phyloP scores from a whole-genome alignment of 2,797 vertebrate species.

The Thamnophis elegans region DNA sequence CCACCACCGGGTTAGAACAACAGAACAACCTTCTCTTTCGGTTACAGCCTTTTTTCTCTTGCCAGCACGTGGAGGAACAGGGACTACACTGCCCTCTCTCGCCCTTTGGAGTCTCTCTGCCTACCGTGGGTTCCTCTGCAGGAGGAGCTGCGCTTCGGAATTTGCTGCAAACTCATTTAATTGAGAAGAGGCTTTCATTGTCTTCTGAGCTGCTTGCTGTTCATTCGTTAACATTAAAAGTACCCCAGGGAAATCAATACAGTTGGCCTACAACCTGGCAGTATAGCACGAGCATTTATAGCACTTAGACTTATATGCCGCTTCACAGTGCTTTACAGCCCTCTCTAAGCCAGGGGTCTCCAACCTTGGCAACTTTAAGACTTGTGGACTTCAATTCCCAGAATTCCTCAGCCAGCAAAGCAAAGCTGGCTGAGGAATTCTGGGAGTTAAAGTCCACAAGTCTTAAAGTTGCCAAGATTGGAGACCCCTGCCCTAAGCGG shows the following conservation, averaged over 20 bases:
- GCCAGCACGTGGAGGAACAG: neutral
- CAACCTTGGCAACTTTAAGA: no score
- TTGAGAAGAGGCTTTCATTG: neutral
- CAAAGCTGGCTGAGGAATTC: no score
- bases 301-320: no score
- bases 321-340: no score
- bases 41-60: neutral
- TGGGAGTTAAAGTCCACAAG: no score
- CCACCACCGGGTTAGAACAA: no score
- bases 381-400: no score
- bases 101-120: neutral
- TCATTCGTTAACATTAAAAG: neutral
- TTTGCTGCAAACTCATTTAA: neutral
- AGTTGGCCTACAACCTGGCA: neutral
- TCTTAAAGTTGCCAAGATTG: no score
- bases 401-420: no score
- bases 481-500: no score
- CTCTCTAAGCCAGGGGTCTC: no score
- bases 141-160: neutral
- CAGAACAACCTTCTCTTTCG: neutral
- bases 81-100: neutral
- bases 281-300: neutral
- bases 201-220: neutral
- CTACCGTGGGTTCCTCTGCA: neutral
- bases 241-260: neutral